phyloP scores from a whole-genome alignment of 2,888 invertebrate genomes.

The Drosophila merina region DNA sequence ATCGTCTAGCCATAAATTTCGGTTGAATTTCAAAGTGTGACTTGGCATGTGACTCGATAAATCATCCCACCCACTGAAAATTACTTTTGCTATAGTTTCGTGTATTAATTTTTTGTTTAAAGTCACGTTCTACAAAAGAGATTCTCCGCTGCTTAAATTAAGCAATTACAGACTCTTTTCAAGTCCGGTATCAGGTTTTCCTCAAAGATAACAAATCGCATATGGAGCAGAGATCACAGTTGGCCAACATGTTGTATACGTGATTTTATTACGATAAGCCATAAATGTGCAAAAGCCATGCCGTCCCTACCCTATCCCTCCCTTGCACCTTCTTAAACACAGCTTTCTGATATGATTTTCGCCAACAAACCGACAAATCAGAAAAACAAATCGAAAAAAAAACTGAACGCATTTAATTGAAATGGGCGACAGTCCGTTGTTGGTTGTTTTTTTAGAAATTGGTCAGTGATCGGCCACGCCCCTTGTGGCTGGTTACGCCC shows the following conservation, averaged over 20 bases:
- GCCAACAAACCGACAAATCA: constrained; percentile 6
- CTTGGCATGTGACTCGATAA: constrained; percentile 1
- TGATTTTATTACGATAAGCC: constrained; percentile 19
- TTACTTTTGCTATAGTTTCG: background rate
- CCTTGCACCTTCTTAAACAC: constrained; percentile 3
- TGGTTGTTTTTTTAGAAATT: constrained; percentile 14
- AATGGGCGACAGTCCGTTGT: constrained; percentile 26
- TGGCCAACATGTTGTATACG: constrained; percentile 37
- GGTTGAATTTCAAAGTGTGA: background rate
- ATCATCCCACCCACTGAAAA: background rate
- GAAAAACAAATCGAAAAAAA: constrained; percentile 3
- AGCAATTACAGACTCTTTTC: background rate
- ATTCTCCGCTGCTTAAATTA: background rate
- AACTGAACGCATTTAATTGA: constrained; percentile 24
- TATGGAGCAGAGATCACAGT: constrained; percentile 2
- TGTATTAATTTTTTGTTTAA: background rate
- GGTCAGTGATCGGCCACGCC: constrained; percentile 28
- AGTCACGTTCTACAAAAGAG: constrained; percentile 8
- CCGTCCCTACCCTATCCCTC: background rate
- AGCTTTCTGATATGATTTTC: constrained; percentile 13
- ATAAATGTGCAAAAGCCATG: background rate
- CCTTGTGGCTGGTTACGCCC: constrained; percentile 35
- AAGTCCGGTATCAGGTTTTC: background rate
- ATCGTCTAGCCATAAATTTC: constrained; percentile 1
- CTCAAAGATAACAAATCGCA: constrained; percentile 7